Conservation (phyloP, 2,113 vertebrate genomes). For the Apus apus region DNA sequence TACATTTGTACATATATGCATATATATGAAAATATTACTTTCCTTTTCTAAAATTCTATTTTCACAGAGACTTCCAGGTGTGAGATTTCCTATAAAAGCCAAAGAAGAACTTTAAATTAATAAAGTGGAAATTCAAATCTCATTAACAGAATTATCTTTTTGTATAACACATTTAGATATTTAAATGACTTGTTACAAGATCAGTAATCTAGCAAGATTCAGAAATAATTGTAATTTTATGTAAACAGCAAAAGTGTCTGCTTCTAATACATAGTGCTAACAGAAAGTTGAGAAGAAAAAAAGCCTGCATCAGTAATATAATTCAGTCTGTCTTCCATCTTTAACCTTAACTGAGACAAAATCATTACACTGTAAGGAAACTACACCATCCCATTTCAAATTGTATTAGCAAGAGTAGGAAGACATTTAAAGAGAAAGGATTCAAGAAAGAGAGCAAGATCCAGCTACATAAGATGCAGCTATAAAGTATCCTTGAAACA, state of each 20-base stretch:
- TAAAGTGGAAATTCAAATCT: not conserved
- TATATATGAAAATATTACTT: not conserved
- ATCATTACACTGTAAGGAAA: not conserved
- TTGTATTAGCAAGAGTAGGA: not conserved
- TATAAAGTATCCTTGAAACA: not conserved
- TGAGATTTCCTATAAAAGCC: not conserved
- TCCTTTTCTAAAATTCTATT: not conserved
- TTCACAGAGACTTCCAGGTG: not conserved
- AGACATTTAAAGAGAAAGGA: not conserved
- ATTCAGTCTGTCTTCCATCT: not conserved
- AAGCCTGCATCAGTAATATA: not conserved
- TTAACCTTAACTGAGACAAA: not conserved
- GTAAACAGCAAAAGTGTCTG: not conserved
- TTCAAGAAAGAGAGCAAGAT: not conserved
- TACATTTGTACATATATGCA: not conserved
- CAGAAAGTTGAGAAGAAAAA: not conserved
- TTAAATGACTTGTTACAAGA: not conserved
- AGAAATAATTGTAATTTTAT: not conserved
- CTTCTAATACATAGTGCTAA: not conserved
- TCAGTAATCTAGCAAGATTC: not conserved
- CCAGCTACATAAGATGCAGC: not conserved
- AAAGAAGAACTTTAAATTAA: not conserved
- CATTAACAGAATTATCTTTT: not conserved
- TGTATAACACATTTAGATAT: not conserved
- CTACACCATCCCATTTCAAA: not conserved